Percentiles rank a stretch among this genome's conserved stretches.
These are phyloP conservation scores for Corapipo altera DNA, from an alignment of 2,113 vertebrate genomes.

Conservation along the genomic window DNA sequence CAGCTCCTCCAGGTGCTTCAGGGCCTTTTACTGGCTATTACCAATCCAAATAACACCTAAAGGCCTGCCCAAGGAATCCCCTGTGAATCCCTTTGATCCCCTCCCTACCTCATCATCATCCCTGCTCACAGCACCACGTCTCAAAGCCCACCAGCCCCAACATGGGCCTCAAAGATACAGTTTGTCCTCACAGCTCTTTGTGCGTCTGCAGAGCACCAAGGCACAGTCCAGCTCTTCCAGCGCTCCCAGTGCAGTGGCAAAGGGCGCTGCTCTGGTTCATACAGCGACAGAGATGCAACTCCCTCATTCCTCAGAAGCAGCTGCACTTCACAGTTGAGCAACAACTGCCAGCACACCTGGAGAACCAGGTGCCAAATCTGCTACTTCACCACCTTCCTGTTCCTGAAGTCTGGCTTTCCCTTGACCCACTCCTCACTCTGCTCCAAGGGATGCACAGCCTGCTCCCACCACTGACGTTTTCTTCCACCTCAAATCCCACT, in stretches of 20 bases:
- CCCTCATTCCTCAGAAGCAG: not conserved
- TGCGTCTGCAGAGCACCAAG: not conserved
- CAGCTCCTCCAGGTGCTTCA: not conserved
- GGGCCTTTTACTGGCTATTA: not conserved
- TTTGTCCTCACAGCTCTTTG: not conserved
- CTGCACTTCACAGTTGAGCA: not conserved
- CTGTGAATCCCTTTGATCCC: not conserved
- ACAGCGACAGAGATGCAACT: rapidly evolving
- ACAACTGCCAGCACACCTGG: not conserved
- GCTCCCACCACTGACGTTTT: not conserved
- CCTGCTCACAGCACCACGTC: not conserved
- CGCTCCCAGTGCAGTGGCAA: not conserved
- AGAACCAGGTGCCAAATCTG: not conserved
- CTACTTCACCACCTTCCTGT: not conserved
- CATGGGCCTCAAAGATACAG: not conserved
- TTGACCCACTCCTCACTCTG: not conserved
- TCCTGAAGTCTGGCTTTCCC: not conserved
- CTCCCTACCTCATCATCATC: not conserved
- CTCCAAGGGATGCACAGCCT: not conserved
- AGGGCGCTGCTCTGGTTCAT: not conserved
- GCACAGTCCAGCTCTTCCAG: not conserved
- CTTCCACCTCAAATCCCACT: not conserved
- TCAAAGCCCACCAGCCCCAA: not conserved
- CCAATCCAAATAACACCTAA: not conserved
- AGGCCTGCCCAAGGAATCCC: not conserved